Evolutionary conservation across 2,888 invertebrate species (phyloP).

Genomic region (Malthinus seriepunctatus): DNA sequence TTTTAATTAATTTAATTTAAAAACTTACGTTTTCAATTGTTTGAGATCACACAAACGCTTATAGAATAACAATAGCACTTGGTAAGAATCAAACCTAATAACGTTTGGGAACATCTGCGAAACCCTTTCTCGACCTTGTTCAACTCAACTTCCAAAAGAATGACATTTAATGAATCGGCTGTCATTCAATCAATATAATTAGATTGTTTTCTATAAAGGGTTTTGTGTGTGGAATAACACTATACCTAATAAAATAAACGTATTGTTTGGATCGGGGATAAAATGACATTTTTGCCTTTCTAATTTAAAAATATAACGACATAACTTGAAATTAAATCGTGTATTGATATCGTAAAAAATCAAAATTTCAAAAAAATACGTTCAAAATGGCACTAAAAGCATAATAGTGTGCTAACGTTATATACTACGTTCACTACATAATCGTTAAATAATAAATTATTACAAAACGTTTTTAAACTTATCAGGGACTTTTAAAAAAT

Average conservation of each 20-base stretch:
- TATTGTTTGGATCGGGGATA: slow-evolving; percentile 39
- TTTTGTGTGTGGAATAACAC: slow-evolving; percentile 53
- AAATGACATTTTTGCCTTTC: no score
- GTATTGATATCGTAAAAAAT: no score
- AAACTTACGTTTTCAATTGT: background rate
- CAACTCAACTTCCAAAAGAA: slow-evolving; percentile 43
- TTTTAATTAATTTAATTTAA: no score
- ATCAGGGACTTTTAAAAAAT: no score
- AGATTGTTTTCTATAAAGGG: slow-evolving; percentile 54
- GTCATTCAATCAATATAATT: slow-evolving; percentile 58
- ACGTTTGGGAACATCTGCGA: slow-evolving; percentile 42
- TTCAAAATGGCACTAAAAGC: no score
- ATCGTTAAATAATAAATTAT: no score
- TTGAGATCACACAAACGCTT: slow-evolving; percentile 15
- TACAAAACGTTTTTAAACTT: no score
- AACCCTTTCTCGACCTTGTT: slow-evolving; percentile 42
- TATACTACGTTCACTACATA: no score
- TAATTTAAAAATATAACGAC: no score
- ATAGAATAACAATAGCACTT: slow-evolving; percentile 25
- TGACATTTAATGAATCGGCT: slow-evolving; percentile 57
- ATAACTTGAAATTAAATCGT: no score
- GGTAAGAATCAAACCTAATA: slow-evolving; percentile 32
- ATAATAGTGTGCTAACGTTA: no score
- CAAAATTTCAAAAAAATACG: no score
- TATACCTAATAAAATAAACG: slow-evolving; percentile 49